phyloP scores from a whole-genome alignment of 2,888 invertebrate species.

The Cheilosia vernalis region DNA sequence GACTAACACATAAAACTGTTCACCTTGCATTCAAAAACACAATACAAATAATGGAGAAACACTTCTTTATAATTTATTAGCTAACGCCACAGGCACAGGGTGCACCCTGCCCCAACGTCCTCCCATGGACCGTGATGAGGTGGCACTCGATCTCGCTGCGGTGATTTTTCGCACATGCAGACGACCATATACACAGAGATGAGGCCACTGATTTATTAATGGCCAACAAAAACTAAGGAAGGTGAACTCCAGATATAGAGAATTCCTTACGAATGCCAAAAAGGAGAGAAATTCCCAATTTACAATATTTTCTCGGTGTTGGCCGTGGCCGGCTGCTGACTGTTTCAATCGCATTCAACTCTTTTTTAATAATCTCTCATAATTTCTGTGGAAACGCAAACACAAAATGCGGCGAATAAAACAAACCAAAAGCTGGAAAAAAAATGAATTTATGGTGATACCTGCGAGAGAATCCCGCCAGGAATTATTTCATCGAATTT shows the following conservation, averaged over 20 bases:
- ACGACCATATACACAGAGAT: not conserved
- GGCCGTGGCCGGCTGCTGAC: slow-evolving; percentile 30
- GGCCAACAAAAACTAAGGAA: slow-evolving; percentile 34
- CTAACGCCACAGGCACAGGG: slow-evolving; percentile 71
- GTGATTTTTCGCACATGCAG: slow-evolving; percentile 17
- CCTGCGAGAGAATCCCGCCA: slow-evolving; percentile 70
- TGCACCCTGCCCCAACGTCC: not conserved
- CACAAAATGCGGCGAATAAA: slow-evolving; percentile 39
- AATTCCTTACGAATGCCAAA: slow-evolving; percentile 64
- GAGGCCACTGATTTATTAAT: slow-evolving; percentile 68
- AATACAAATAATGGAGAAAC: slow-evolving; percentile 42
- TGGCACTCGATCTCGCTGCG: slow-evolving; percentile 49
- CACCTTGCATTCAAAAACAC: slow-evolving; percentile 40
- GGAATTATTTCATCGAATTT: slow-evolving; percentile 74
- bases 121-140: slow-evolving; percentile 50
- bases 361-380: slow-evolving; percentile 72
- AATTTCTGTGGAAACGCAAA: slow-evolving; percentile 72
- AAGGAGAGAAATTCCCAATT: slow-evolving; percentile 67
- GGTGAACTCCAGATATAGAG: slow-evolving; percentile 23
- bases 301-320: slow-evolving; percentile 60
- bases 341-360: slow-evolving; percentile 63
- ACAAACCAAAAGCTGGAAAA: slow-evolving; percentile 14
- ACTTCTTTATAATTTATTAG: slow-evolving; percentile 68
- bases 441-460: slow-evolving; percentile 66
- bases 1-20: slow-evolving; percentile 58